phyloP scores from a whole-genome alignment of 1,140 invertebrate species.

The Bombus confusus region DNA sequence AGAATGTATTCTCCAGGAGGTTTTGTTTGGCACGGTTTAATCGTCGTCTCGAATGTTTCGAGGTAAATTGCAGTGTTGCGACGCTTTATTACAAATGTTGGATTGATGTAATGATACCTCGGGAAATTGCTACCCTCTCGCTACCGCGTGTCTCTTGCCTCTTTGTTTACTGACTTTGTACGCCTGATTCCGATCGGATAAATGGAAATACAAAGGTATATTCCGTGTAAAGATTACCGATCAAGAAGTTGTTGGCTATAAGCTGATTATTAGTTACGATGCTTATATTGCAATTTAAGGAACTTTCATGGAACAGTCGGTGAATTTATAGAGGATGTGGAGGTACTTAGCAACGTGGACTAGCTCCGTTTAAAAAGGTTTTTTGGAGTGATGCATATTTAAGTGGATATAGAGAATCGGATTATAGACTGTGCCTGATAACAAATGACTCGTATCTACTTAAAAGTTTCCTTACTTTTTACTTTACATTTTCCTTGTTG shows the following conservation, averaged over 20 bases:
- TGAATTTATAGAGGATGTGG: neutral
- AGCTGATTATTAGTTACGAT: neutral
- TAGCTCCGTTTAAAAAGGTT: neutral
- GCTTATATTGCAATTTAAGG: neutral
- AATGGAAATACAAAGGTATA: neutral
- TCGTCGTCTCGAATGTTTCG: slow-evolving; percentile 11
- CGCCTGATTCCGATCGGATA: neutral
- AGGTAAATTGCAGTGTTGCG: slow-evolving; percentile 2
- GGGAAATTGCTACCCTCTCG: slow-evolving; percentile 10
- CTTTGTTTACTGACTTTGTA: slow-evolving; percentile 9
- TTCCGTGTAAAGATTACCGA: neutral
- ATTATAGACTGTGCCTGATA: neutral
- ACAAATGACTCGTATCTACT: neutral
- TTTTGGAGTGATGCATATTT: no score
- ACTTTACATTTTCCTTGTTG: neutral
- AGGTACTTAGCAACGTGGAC: neutral
- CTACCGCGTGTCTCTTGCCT: neutral
- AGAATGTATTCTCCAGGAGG: neutral
- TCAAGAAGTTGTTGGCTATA: neutral
- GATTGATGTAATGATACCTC: slow-evolving; percentile 18
- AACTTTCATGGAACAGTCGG: neutral
- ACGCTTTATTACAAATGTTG: slow-evolving; percentile 24
- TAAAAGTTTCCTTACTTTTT: neutral
- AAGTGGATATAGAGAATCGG: neutral
- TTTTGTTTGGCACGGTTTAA: slow-evolving; percentile 1